A percentile compares a stretch with the other conserved stretches of the same genome.
These are phyloP conservation scores for Cheilosia impressa DNA, from an alignment of 2,888 invertebrate species.

Conservation along the genomic window DNA sequence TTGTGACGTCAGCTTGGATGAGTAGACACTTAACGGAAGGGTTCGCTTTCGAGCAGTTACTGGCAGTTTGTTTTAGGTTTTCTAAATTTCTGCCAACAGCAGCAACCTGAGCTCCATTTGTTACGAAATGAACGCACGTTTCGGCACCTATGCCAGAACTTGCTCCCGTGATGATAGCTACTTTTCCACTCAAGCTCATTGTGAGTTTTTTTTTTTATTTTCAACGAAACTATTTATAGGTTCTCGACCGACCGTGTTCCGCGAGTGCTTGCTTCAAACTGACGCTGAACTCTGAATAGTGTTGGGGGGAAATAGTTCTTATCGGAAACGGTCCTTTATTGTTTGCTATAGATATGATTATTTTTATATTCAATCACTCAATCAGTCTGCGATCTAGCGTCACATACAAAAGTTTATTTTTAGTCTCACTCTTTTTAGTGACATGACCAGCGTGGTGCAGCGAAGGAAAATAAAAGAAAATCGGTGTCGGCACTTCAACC, in stretches of 20 bases:
- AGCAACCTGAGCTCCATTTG: constrained; percentile 37
- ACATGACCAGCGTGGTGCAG: too few relatives aligned
- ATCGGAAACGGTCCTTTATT: neutral
- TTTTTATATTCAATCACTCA: too few relatives aligned
- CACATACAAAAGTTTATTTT: too few relatives aligned
- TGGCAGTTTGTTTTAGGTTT: constrained; percentile 38
- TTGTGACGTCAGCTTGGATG: constrained; percentile 86
- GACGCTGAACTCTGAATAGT: neutral
- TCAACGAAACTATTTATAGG: neutral
- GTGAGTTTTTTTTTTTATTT: neutral
- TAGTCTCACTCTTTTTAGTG: too few relatives aligned
- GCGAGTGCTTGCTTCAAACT: neutral
- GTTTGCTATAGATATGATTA: neutral
- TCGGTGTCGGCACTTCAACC: too few relatives aligned
- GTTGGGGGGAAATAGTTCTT: neutral
- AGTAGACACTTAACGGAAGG: constrained; percentile 80
- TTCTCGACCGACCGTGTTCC: neutral
- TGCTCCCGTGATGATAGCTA: constrained; percentile 59
- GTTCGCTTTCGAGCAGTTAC: constrained; percentile 37
- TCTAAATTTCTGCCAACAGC: constrained; percentile 61
- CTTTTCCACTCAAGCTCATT: constrained; percentile 50
- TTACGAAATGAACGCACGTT: constrained; percentile 50
- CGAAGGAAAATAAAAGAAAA: too few relatives aligned
- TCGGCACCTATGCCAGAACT: constrained; percentile 62
- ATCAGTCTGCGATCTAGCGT: neutral